Percentiles rank a stretch among this genome's conserved stretches.
phyloP scores from a whole-genome alignment of 2,113 vertebrate genomes.

The Bubo scandiacus region DNA sequence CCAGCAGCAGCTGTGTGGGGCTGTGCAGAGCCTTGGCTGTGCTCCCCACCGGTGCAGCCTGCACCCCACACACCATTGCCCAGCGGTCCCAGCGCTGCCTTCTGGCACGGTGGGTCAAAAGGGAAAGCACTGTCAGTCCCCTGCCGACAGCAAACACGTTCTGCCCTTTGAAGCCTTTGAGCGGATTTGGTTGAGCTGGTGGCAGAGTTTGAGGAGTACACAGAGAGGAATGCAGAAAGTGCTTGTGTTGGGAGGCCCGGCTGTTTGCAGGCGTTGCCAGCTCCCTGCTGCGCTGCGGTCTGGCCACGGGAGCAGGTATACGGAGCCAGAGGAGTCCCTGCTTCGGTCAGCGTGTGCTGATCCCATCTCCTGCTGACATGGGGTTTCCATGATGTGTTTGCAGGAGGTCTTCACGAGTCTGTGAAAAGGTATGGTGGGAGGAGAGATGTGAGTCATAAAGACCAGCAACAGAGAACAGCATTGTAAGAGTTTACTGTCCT shows the following conservation, averaged over 20 bases:
- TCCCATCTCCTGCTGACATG: rapidly evolving
- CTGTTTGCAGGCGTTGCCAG: not conserved
- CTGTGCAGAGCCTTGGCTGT: not conserved
- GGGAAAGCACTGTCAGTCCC: conserved; percentile 1
- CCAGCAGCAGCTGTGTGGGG: not conserved
- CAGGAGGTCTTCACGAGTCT: not conserved
- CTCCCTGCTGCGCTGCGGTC: not conserved
- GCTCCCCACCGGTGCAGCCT: not conserved
- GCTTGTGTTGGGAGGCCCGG: not conserved
- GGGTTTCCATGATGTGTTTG: not conserved
- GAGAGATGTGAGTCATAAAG: not conserved
- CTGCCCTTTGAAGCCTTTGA: not conserved
- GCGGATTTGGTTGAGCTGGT: not conserved
- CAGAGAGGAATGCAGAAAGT: not conserved
- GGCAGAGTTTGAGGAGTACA: not conserved
- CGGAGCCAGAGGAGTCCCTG: rapidly evolving
- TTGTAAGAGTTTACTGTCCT: not conserved
- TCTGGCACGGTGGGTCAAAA: not conserved
- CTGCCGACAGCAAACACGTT: not conserved
- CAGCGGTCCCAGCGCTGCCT: not conserved
- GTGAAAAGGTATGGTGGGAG: not conserved
- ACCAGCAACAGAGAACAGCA: not conserved
- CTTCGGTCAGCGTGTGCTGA: not conserved
- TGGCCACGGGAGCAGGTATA: not conserved
- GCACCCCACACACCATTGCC: not conserved